Percentiles rank a stretch among this genome's conserved stretches.
Conservation (phyloP, 2,888 invertebrate species). For the Thymelicus sylvestris region DNA sequence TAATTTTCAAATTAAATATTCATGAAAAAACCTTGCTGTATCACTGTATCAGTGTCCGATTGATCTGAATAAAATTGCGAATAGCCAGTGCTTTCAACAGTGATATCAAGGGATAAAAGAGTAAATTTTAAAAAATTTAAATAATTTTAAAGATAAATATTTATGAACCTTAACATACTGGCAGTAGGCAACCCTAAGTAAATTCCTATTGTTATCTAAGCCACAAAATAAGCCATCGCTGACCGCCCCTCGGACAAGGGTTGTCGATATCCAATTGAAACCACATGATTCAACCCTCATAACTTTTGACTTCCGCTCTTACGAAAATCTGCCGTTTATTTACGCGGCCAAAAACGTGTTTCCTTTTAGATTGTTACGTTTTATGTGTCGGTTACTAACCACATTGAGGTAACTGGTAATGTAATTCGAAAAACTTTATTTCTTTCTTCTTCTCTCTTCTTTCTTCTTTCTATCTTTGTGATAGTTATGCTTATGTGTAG, state of each 20-base stretch:
- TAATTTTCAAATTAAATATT: too few species aligned
- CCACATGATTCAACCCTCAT: slow-evolving; percentile 52
- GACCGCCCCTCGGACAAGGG: slow-evolving; percentile 55
- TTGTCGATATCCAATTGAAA: slow-evolving; percentile 68
- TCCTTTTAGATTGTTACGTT: slow-evolving; percentile 11
- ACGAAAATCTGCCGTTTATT: slow-evolving; percentile 37
- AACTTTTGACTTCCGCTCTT: slow-evolving; percentile 39
- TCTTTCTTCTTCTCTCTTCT: too few species aligned
- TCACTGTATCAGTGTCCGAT: too few species aligned
- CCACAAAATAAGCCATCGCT: slow-evolving; percentile 67
- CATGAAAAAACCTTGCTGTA: too few species aligned
- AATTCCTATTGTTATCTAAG: slow-evolving; percentile 64
- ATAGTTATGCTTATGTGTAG: too few species aligned
- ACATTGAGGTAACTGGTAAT: not conserved
- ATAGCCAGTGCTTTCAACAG: too few species aligned
- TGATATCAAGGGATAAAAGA: too few species aligned
- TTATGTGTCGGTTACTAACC: not conserved
- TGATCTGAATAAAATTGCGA: too few species aligned
- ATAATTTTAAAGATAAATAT: too few species aligned
- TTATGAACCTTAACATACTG: not conserved
- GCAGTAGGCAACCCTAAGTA: slow-evolving; percentile 54
- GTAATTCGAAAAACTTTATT: not conserved
- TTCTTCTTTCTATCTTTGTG: too few species aligned
- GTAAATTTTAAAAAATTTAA: too few species aligned
- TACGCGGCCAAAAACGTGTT: slow-evolving; percentile 28